phyloP scores from a whole-genome alignment of 2,888 invertebrate species.

The Parascotia fuliginaria region DNA sequence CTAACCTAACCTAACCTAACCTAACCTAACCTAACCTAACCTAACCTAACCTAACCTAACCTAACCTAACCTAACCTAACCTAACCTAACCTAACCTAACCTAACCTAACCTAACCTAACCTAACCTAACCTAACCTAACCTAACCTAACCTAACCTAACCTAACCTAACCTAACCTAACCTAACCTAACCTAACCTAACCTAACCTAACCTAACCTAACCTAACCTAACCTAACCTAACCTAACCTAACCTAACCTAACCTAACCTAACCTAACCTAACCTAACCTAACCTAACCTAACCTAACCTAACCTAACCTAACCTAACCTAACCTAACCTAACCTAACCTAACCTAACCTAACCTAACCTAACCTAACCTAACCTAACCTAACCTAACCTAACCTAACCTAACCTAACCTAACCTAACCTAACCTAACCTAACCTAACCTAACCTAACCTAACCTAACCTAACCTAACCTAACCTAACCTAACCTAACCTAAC shows the following conservation, averaged over 20 bases:
- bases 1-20: constrained; percentile 34
- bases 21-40: constrained; percentile 33
- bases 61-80: constrained; percentile 6
- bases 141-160: constrained; percentile 19
- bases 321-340: constrained; percentile 24
- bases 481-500: constrained; percentile 22
- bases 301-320: constrained; percentile 16
- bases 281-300: constrained; percentile 27
- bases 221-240: constrained; percentile 27
- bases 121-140: constrained; percentile 17
- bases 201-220: constrained; percentile 26
- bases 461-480: constrained; percentile 22
- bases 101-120: constrained; percentile 7
- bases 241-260: constrained; percentile 31
- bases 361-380: constrained; percentile 26
- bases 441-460: constrained; percentile 23
- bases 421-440: constrained; percentile 28
- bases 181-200: constrained; percentile 30
- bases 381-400: constrained; percentile 27
- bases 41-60: constrained; percentile 23
- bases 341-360: constrained; percentile 20
- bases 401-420: constrained; percentile 31
- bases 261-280: constrained; percentile 28
- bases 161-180: constrained; percentile 25
- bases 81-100: constrained; percentile 8